Evolutionary conservation across 2,113 vertebrate genomes (phyloP), one percentile per base, ranked within the genome.

Genomic region (Echinops telfairi): DNA sequence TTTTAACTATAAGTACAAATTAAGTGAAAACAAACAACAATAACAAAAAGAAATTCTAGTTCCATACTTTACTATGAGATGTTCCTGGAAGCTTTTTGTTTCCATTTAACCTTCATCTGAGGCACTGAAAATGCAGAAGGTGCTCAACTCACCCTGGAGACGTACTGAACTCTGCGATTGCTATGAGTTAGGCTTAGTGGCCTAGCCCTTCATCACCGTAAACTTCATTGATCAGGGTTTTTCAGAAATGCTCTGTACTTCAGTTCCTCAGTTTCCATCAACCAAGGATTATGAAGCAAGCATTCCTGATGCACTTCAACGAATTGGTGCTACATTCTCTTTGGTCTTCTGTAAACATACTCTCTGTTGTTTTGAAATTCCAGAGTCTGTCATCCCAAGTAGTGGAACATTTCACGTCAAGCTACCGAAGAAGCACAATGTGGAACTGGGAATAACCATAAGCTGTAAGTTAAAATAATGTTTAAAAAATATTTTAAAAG

Each of bases 371-470:
- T 95, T 53, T 95, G 57, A 88, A 87, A 89, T 97, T 95, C 31
- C 97, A 99, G 99, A 99, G 97, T 99, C 99, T 5, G 99, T 99
- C 92, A 99, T 99, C 96, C 99, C 99, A 80, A 99, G 99, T 97
- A 99, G 99, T 91, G 99, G 99, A 79, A 99, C 99, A 27, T 99
- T 99, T 97, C 99, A 99, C 27, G 99, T 99, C 85, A 99, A 99
- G 97, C 98, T 99, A 90, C 99, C 99, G 70, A 99, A 99, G 98
- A 99, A 99, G 94, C 98, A 99, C 58, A 99, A 98, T 4, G 99
- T 99, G 98, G 99, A 99, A 97, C 98, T 99, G 95, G 99, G 99
- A 94, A 99, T 99, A 98, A 99, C 99, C 91, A 99, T 99, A 97
- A 99, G 99, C 97, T 99, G 99, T 99, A 97, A 98, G 99, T 62